Conservation (phyloP, 1,140 invertebrate species). For the Cyclina sinensis region DNA sequence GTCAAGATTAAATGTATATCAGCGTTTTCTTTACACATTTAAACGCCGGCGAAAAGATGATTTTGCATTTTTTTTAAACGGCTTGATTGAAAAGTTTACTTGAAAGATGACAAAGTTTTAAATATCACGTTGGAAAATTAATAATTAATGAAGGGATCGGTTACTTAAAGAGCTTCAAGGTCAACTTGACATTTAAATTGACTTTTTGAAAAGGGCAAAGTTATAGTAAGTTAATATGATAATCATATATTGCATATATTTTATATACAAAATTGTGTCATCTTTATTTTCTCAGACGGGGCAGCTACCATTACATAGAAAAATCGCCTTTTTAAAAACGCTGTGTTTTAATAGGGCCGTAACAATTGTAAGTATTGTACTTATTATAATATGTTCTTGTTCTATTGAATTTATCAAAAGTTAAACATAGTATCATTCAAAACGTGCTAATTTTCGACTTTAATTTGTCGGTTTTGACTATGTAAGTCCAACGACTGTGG, state of each 20-base stretch:
- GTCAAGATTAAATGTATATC: neutral
- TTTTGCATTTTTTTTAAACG: neutral
- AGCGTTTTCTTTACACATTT: neutral
- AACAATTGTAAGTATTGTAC: neutral
- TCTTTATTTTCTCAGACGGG: neutral
- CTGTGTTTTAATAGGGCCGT: neutral
- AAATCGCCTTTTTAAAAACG: neutral
- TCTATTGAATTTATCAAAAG: no score
- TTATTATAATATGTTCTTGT: no score
- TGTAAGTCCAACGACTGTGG: no score
- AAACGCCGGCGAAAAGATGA: neutral
- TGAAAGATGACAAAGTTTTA: neutral
- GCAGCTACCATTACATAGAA: neutral
- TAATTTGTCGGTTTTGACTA: no score
- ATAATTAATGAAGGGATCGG: conserved; percentile 15
- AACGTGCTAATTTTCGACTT: no score
- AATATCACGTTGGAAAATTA: neutral
- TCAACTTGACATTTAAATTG: neutral
- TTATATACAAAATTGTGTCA: neutral
- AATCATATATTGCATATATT: neutral
- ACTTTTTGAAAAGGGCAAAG: neutral
- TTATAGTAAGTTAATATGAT: neutral
- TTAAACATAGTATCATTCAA: no score
- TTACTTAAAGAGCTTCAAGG: neutral
- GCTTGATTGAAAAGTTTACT: neutral